These are phyloP conservation scores for Xestia c-nigrum DNA, from an alignment of 2,888 invertebrate species.

Conservation along the genomic window DNA sequence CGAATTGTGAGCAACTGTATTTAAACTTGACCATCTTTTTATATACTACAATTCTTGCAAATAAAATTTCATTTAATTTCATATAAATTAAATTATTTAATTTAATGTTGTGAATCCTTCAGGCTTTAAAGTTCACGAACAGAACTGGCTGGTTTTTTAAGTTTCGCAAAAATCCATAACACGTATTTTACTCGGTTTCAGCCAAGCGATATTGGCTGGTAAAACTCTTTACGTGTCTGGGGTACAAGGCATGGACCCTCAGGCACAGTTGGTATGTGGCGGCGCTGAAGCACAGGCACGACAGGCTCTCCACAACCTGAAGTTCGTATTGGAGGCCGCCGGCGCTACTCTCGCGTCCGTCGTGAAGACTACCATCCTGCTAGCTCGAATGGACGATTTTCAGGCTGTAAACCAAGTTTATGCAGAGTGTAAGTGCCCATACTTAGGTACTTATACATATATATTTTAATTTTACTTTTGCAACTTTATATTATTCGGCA, in stretches of 20 bases:
- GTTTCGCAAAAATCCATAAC: background rate
- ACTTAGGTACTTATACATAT: background rate
- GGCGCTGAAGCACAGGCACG: slow-evolving; percentile 94
- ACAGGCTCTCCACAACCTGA: slow-evolving; percentile 94
- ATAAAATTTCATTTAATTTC: no score
- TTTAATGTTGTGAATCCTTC: background rate
- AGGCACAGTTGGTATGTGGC: slow-evolving; percentile 93
- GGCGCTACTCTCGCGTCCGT: slow-evolving; percentile 94
- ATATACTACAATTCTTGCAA: no score
- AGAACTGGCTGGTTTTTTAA: background rate
- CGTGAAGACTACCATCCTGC: slow-evolving; percentile 96
- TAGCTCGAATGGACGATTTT: slow-evolving; percentile 95
- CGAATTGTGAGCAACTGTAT: no score
- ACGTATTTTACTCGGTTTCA: slow-evolving; percentile 75
- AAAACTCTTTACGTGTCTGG: slow-evolving; percentile 97
- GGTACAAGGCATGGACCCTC: slow-evolving; percentile 94
- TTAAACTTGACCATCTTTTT: no score
- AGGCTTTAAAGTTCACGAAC: background rate
- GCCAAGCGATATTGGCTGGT: slow-evolving; percentile 96
- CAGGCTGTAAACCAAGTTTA: slow-evolving; percentile 95
- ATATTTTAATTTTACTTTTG: background rate
- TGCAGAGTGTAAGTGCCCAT: slow-evolving; percentile 92
- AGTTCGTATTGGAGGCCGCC: slow-evolving; percentile 94
- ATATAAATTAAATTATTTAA: no score
- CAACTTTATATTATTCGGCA: slow-evolving; percentile 25